Evolutionary conservation across 2,797 vertebrate species (phyloP).

Genomic region (Sebastolobus altivelis): DNA sequence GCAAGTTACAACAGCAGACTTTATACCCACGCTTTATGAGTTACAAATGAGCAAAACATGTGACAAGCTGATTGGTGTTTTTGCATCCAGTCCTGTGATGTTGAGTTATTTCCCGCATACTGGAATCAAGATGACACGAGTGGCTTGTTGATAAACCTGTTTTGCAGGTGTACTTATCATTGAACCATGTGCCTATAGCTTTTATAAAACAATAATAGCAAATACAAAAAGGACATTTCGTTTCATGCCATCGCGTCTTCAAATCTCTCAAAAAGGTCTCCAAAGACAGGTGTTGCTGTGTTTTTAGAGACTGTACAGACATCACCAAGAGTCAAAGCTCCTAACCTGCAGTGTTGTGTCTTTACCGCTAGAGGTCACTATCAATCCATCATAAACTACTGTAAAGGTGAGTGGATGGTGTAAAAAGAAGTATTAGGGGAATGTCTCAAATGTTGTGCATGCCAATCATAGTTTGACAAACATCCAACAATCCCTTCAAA

Average conservation of each 20-base stretch:
- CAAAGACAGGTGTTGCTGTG: not conserved
- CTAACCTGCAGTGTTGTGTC: constrained; percentile 18
- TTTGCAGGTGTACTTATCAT: not conserved
- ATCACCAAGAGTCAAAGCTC: not conserved
- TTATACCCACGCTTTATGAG: constrained; percentile 46
- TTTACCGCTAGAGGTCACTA: constrained; percentile 62
- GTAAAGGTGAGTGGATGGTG: not conserved
- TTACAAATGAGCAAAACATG: constrained; percentile 23
- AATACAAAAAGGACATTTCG: not conserved
- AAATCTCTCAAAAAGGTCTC: not conserved
- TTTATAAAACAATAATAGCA: not conserved
- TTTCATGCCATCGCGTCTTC: not conserved
- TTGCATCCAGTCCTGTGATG: not conserved
- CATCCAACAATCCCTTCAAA: not conserved
- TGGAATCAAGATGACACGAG: not conserved
- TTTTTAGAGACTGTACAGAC: not conserved
- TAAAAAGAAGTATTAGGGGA: not conserved
- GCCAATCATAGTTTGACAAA: constrained; percentile 13
- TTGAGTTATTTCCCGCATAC: not conserved
- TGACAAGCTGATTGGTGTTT: constrained; percentile 9
- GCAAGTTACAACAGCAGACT: constrained; percentile 34
- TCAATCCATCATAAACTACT: constrained; percentile 5
- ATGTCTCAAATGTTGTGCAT: constrained; percentile 18
- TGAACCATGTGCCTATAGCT: not conserved
- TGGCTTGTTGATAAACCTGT: constrained; percentile 21